Conservation (phyloP, 2,797 vertebrate species). For the Sebastes oblongus region DNA sequence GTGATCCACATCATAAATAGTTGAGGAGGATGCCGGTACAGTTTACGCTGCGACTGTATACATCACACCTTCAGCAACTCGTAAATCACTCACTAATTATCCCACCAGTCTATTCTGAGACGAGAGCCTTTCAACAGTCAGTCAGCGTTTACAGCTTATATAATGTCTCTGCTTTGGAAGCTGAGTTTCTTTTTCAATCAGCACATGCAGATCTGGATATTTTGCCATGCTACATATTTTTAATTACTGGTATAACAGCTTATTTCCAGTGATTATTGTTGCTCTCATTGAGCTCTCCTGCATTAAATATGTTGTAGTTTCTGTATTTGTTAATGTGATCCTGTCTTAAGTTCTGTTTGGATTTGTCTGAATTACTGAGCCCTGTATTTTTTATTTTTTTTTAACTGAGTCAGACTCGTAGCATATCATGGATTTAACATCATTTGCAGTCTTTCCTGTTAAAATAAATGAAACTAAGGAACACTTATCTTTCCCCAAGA, state of each 20-base stretch:
- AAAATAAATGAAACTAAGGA: slow-evolving; percentile 29
- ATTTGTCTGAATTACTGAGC: neutral
- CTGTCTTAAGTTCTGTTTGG: neutral
- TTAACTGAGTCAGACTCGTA: neutral
- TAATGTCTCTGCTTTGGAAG: neutral
- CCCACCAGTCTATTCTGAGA: slow-evolving; percentile 58
- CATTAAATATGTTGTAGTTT: neutral
- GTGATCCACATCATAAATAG: slow-evolving; percentile 58
- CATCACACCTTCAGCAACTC: slow-evolving; percentile 58
- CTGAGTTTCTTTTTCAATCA: neutral
- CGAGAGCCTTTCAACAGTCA: slow-evolving; percentile 6
- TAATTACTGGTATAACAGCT: neutral
- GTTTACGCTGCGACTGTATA: slow-evolving; percentile 45
- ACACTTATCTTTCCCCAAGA: slow-evolving; percentile 3
- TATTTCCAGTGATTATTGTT: neutral
- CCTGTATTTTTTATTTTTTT: neutral
- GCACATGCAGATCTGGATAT: neutral
- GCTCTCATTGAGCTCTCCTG: neutral
- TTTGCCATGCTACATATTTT: neutral
- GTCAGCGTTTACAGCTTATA: neutral
- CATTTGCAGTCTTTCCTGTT: neutral
- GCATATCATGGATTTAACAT: neutral
- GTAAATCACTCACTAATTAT: slow-evolving; percentile 74
- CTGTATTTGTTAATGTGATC: neutral
- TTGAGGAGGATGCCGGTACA: slow-evolving; percentile 24